Evolutionary conservation across 2,113 vertebrate genomes (phyloP).

Genomic region (Sciurus niger): DNA sequence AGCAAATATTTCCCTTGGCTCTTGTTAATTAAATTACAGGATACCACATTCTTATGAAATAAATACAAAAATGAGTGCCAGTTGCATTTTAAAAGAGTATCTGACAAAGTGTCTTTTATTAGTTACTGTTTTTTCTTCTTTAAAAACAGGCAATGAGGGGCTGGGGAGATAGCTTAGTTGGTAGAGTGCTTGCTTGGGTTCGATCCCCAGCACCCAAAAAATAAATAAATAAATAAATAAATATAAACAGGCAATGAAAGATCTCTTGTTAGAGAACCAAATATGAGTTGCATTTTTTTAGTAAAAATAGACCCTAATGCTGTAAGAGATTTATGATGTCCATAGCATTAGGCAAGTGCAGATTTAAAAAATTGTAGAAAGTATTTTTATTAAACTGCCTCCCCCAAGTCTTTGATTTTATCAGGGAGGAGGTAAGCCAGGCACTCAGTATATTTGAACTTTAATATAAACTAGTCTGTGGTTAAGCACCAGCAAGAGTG

Average conservation of each 20-base stretch:
- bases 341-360: not conserved
- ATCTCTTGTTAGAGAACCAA: slow-evolving; percentile 12
- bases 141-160: not conserved
- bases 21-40: slow-evolving; percentile 13
- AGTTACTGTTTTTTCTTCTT: not conserved
- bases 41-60: slow-evolving; percentile 25
- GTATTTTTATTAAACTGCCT: not conserved
- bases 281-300: slow-evolving; percentile 27
- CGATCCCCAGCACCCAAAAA: too few species aligned
- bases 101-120: slow-evolving; percentile 18
- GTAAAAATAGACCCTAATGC: not conserved
- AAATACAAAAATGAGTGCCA: slow-evolving; percentile 11
- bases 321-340: slow-evolving; percentile 35
- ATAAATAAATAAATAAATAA: too few species aligned
- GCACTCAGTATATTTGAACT: slow-evolving; percentile 48
- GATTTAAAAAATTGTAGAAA: slow-evolving; percentile 21
- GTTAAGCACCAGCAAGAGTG: not conserved
- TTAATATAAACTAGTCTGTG: slow-evolving; percentile 42
- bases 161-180: too few species aligned
- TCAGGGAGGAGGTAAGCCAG: not conserved
- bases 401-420: slow-evolving; percentile 49
- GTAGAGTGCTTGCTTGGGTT: too few species aligned
- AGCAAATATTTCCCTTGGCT: slow-evolving; percentile 20
- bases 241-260: slow-evolving; percentile 11
- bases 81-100: slow-evolving; percentile 29